Evolutionary conservation across 2,888 invertebrate species (phyloP).

Genomic region (Hyppa rectilinea): DNA sequence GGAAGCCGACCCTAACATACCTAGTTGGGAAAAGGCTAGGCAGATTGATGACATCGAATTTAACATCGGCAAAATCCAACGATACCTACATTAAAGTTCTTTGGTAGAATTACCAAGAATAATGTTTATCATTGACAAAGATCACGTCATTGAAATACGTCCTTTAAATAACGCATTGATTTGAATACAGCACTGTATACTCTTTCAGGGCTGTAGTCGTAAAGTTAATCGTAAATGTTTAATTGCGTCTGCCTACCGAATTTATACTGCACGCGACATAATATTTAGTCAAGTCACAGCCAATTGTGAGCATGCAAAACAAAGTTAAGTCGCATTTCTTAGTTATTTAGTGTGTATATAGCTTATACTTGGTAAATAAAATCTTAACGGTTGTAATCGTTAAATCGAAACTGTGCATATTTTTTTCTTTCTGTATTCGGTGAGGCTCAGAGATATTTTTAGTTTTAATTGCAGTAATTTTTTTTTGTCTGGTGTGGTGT

Average conservation of each 20-base stretch:
- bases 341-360: conserved; percentile 69
- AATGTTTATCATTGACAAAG: not conserved
- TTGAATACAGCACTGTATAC: conserved; percentile 65
- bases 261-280: conserved; percentile 82
- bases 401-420: conserved; percentile 51
- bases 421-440: conserved; percentile 52
- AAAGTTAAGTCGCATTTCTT: conserved; percentile 73
- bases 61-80: too few species aligned
- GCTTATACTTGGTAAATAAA: conserved; percentile 65
- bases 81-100: too few species aligned
- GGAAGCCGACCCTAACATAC: too few species aligned
- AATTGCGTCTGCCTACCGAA: conserved; percentile 73
- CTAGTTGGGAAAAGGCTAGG: too few species aligned
- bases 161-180: conserved; percentile 56
- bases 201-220: conserved; percentile 66
- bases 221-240: conserved; percentile 78
- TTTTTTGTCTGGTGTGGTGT: conserved; percentile 11
- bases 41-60: too few species aligned
- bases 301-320: conserved; percentile 81
- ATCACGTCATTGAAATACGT: conserved; percentile 5
- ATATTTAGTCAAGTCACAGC: conserved; percentile 79
- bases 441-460: conserved; percentile 53
- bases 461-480: conserved; percentile 50
- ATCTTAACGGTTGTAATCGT: conserved; percentile 59
- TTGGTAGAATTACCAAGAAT: not conserved